Base-by-base conservation (phyloP, 2,113 vertebrate species). In the Sylvietta virens region DNA sequence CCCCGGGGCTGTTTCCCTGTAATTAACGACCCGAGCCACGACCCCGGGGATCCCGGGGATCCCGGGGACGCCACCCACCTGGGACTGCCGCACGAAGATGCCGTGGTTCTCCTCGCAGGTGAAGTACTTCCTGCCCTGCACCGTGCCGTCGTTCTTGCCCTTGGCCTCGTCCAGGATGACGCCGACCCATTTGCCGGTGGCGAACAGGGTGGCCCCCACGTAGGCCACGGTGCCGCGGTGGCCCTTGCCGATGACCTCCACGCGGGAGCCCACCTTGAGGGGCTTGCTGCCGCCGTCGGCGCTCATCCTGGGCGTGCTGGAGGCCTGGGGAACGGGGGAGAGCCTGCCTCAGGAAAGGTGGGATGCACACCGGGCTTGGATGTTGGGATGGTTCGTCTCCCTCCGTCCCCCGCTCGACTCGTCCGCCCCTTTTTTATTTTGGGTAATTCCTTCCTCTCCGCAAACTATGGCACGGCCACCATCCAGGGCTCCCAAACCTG, bases 241-340 rank as follows among this genome's bases (percentile, higher is more conserved):
- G 21, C 99, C 99, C 47, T 99, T 99, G 9, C 99, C 99, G 23
- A 99, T 99, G 90, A 99, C 99, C 86, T 99, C 99, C 70, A 99
- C 99, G 15, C 98, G 88, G 92, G 99, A 99, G 89, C 99, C 99
- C 94, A 99, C 99, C 85, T 98, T 98, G 51, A 98, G 97, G 90
- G 99, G 98, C 90, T 98, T 98, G 90, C 98, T 97, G 4, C 98
- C 97, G 5, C 98, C 98, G 23, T 99, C 99, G 1, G 97, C 74
- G 70, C 99, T 99, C 99, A 99, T 99, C 97, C 98, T 99, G 98
- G 96, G 62, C 96, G 97, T 86, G 82, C 98, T 98, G 85, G 98
- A 97, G 2, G 98, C 98, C 99, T 99, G 97, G 9, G 21, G 28
- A 11, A 39, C 13, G 92, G 17, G 45, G 7, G 22, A 10, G 9